Percentiles rank a stretch among this genome's conserved stretches.
These are phyloP conservation scores for Exocentrus adspersus DNA, from an alignment of 2,888 invertebrate species.

Conservation along the genomic window DNA sequence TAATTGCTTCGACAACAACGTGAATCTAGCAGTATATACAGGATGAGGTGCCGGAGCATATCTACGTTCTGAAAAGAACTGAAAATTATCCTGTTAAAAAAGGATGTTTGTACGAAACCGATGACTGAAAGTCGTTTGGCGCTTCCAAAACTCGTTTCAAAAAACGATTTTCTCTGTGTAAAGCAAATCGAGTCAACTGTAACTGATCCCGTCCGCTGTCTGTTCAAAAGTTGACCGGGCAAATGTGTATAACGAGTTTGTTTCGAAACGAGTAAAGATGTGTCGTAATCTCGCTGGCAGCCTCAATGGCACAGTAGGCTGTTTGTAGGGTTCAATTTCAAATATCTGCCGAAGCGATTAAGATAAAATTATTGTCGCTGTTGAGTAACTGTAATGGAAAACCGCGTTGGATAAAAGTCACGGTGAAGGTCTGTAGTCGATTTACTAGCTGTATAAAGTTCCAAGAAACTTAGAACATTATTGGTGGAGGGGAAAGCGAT, in stretches of 20 bases:
- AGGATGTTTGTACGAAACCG: no score
- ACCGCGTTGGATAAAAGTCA: slow-evolving; percentile 13
- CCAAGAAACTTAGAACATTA: no score
- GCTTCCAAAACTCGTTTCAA: no score
- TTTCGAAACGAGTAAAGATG: slow-evolving; percentile 34
- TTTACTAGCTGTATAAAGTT: no score
- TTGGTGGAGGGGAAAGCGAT: no score
- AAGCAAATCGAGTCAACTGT: slow-evolving; percentile 9
- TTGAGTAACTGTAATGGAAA: slow-evolving; percentile 23
- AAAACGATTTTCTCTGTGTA: neutral
- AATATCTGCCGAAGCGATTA: slow-evolving; percentile 32
- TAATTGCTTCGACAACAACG: slow-evolving; percentile 13
- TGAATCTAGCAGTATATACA: neutral
- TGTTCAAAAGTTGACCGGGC: slow-evolving; percentile 27
- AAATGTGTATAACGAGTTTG: slow-evolving; percentile 31
- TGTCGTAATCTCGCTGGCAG: slow-evolving; percentile 23
- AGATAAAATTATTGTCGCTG: slow-evolving; percentile 22
- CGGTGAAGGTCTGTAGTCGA: neutral
- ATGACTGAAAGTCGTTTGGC: no score
- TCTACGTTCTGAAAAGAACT: no score
- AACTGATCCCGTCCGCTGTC: slow-evolving; percentile 19
- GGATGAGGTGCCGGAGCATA: neutral
- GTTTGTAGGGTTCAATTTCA: slow-evolving; percentile 32
- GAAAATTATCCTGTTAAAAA: no score
- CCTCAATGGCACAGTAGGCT: slow-evolving; percentile 25